phyloP scores from a whole-genome alignment of 2,888 invertebrate species.

The Notocelia uddmanniana region DNA sequence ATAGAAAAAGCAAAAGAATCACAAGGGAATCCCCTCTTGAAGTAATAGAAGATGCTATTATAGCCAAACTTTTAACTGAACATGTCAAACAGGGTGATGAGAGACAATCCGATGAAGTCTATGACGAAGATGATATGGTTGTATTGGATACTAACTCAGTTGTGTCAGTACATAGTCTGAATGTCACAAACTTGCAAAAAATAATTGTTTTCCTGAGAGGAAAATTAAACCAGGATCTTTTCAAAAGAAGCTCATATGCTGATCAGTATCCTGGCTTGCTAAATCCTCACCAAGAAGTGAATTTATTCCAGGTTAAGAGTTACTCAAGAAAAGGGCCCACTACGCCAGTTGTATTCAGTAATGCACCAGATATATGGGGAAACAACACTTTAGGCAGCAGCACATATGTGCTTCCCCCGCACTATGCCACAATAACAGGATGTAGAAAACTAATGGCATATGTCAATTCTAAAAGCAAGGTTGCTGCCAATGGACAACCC shows the following conservation, averaged over 20 bases:
- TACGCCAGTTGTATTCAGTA: conserved; percentile 49
- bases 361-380: conserved; percentile 69
- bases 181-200: conserved; percentile 64
- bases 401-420: conserved; percentile 69
- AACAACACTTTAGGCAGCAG: conserved; percentile 49
- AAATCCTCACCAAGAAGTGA: conserved; percentile 49
- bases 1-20: conserved; percentile 49
- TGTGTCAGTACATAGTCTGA: conserved; percentile 48
- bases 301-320: conserved; percentile 61
- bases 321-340: conserved; percentile 64
- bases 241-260: conserved; percentile 55
- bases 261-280: conserved; percentile 58
- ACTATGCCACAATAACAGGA: conserved; percentile 70
- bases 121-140: conserved; percentile 42
- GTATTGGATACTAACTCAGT: conserved; percentile 41
- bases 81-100: conserved; percentile 54
- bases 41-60: conserved; percentile 69
- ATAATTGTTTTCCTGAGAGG: conserved; percentile 65
- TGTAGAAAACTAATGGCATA: conserved; percentile 65
- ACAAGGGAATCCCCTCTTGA: conserved; percentile 59
- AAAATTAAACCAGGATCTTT: conserved; percentile 58
- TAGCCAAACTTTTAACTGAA: conserved; percentile 63
- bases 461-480: conserved; percentile 49
- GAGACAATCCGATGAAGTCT: conserved; percentile 42
- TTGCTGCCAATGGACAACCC: conserved; percentile 31